phyloP scores from a whole-genome alignment of 2,888 invertebrate genomes.

The Torymus texanus region DNA sequence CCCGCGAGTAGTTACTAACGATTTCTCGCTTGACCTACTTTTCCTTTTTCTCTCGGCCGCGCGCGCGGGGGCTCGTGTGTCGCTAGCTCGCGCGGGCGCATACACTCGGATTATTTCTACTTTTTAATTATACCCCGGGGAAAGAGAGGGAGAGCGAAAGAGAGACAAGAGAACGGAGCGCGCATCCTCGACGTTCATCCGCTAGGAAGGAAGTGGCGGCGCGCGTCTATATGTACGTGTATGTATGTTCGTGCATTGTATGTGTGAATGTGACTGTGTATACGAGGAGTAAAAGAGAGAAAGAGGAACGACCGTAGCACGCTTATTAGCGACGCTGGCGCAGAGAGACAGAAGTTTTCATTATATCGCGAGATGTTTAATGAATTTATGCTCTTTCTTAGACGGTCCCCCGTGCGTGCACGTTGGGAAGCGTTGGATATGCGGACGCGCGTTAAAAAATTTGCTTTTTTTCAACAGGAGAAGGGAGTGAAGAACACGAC shows the following conservation, averaged over 20 bases:
- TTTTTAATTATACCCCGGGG: slow-evolving; percentile 63
- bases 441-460: no score
- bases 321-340: no score
- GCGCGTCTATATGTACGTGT: neutral
- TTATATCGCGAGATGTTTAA: no score
- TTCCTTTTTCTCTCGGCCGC: slow-evolving; percentile 29
- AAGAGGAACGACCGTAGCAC: neutral
- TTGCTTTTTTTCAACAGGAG: no score
- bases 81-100: neutral
- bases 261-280: neutral
- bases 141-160: slow-evolving; percentile 33
- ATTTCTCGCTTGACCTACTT: slow-evolving; percentile 67
- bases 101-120: slow-evolving; percentile 58
- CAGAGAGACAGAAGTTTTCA: no score
- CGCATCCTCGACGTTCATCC: slow-evolving; percentile 40
- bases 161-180: neutral
- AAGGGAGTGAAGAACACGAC: no score
- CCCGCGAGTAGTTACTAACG: slow-evolving; percentile 64
- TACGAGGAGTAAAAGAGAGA: neutral
- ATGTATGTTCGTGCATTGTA: no score
- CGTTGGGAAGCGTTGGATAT: no score
- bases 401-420: no score
- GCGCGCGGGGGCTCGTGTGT: neutral
- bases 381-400: no score
- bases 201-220: slow-evolving; percentile 37